Evolutionary conservation across 1,140 invertebrate species (phyloP).

Genomic region (Caenorhabditis latens): DNA sequence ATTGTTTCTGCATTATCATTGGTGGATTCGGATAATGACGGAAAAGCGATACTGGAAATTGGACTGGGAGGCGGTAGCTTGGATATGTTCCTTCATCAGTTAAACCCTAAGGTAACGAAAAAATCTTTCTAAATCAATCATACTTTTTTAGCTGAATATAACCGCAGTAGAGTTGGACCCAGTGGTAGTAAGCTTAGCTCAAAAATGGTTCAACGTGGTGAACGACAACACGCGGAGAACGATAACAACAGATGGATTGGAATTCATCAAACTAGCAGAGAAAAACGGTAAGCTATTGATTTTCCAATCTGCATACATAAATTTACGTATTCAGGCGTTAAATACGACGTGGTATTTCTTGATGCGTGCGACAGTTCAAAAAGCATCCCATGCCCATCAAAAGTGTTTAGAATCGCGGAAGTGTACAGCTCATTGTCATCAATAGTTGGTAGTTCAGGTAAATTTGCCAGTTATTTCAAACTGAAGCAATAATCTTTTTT

Average conservation of each 20-base stretch:
- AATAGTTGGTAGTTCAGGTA: neutral
- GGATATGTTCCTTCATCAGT: constrained; percentile 27
- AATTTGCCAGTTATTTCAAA: neutral
- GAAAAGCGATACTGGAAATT: constrained; percentile 27
- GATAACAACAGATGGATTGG: neutral
- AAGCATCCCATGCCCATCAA: constrained; percentile 34
- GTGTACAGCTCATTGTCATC: neutral
- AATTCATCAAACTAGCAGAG: neutral
- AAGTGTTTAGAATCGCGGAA: neutral
- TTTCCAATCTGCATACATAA: neutral
- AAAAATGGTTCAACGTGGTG: constrained; percentile 13
- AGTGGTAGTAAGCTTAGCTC: neutral
- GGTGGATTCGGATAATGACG: constrained; percentile 39
- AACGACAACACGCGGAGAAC: neutral
- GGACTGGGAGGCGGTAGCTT: constrained; percentile 27
- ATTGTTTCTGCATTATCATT: constrained; percentile 6
- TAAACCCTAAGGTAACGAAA: constrained; percentile 9
- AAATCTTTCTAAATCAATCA: no score
- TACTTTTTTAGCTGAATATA: constrained; percentile 6
- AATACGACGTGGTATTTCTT: constrained; percentile 24
- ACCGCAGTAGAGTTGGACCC: constrained; percentile 2
- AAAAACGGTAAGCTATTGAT: neutral
- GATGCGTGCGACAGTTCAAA: constrained; percentile 38
- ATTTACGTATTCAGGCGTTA: neutral
- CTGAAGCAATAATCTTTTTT: neutral